Conservation (phyloP, 2,113 vertebrate species). For the Daphoenositta chrysoptera region DNA sequence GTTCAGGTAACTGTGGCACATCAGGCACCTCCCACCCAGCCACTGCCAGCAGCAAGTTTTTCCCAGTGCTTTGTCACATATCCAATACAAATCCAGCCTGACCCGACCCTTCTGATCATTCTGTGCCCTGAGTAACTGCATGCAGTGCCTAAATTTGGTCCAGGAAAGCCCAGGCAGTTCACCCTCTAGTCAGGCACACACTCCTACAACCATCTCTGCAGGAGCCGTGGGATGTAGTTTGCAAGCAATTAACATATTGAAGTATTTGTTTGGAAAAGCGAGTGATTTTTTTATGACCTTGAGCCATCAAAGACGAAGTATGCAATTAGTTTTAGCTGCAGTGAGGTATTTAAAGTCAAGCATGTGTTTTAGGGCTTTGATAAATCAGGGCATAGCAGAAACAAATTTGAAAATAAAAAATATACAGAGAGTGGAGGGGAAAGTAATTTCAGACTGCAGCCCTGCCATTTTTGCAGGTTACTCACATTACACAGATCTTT, state of each 20-base stretch:
- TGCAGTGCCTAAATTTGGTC: neutral
- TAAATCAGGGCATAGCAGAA: constrained; percentile 27
- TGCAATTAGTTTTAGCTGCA: constrained; percentile 41
- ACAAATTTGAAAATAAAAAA: constrained; percentile 37
- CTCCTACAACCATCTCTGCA: neutral
- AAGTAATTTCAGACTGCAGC: neutral
- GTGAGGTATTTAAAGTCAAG: constrained; percentile 21
- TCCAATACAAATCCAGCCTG: neutral
- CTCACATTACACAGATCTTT: neutral
- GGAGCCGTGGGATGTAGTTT: neutral
- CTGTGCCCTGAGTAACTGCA: neutral
- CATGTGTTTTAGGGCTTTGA: constrained; percentile 50
- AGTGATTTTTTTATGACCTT: constrained; percentile 51
- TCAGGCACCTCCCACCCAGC: neutral
- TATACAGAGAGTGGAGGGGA: neutral
- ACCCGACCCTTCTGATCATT: neutral
- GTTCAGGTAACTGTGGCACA: neutral
- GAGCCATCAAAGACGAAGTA: constrained; percentile 47
- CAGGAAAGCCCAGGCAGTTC: neutral
- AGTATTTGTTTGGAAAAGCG: constrained; percentile 48
- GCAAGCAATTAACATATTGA: constrained; percentile 38
- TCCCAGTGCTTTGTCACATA: accelerated
- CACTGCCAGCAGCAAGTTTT: neutral
- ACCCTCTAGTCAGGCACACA: neutral
- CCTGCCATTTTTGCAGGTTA: neutral